Conservation (phyloP, 2,888 invertebrate species). For the Melipona bicolor region DNA sequence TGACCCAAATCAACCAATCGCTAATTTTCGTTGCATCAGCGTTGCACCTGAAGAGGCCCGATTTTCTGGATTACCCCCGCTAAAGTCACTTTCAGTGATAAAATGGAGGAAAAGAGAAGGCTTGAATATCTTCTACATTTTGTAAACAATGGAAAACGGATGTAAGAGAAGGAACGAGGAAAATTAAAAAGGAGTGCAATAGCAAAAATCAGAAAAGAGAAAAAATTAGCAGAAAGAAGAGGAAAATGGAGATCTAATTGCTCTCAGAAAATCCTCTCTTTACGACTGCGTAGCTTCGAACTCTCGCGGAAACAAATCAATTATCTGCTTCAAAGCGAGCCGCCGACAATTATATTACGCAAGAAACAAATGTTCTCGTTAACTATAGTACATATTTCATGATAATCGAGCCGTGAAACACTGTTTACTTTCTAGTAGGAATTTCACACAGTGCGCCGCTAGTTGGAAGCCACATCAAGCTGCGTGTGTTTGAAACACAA, state of each 20-base stretch:
- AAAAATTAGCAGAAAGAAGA: background rate
- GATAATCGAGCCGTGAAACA: background rate
- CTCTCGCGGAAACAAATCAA: conserved; percentile 26
- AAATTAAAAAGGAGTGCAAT: background rate
- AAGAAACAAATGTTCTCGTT: background rate
- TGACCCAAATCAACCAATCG: too few species aligned
- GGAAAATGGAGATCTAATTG: conserved; percentile 28
- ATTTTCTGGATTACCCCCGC: too few species aligned
- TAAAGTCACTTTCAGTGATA: too few species aligned
- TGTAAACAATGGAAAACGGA: background rate
- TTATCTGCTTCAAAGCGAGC: conserved; percentile 19
- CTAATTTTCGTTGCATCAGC: too few species aligned
- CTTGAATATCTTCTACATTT: too few species aligned
- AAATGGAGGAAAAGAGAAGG: too few species aligned
- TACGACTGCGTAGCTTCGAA: conserved; percentile 44
- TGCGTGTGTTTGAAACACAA: background rate
- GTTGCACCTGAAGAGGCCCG: too few species aligned
- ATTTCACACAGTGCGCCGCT: background rate
- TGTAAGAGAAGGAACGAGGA: background rate
- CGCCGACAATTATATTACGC: background rate
- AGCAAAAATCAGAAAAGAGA: too few species aligned
- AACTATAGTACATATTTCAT: conserved; percentile 3
- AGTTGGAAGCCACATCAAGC: background rate
- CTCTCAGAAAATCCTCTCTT: conserved; percentile 53
- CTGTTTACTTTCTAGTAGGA: background rate